Base-by-base conservation (phyloP, 2,797 vertebrate genomes). In the Sebastes oblongus region DNA sequence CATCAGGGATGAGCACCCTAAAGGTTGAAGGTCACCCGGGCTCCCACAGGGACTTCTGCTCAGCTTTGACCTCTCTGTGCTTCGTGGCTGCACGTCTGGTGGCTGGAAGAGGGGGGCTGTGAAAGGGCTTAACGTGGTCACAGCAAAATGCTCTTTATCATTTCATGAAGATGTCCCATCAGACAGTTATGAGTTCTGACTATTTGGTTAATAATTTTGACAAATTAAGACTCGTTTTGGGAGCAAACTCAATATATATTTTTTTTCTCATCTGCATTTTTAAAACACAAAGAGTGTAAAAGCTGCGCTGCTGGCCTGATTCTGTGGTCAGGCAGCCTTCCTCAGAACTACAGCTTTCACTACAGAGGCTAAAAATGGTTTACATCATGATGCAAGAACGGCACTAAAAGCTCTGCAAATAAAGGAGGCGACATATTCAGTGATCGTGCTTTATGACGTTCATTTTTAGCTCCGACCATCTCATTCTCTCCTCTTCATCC, bases 1-100 rank as follows among this genome's bases (percentile, higher is more conserved):
- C 91, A 94, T 91, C 85, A 76, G 90, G 86, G 87, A 80, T 62
- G 84, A 88, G 81, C 93, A 91, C 92, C 46, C 86, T 77, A 88
- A 85, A 93, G 94, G 93, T 91, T 58, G 61, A 78, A 92, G 93
- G 86, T 77, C 83, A 68, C 27, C 6, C 82, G 81, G 80, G 72
- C 88, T 82, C 86, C 91, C 85, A 59, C 70, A 55, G 91, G 90
- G 91, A 79, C 83, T 91, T 86, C 66, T 89, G 89, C 74, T 89
- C 77, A 66, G 77, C 46, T 79, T 27, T 91, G 89, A 93, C 93
- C 93, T 88, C 82, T 50, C 25, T 55, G 77, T 73, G 82, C 81
- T 72, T 81, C 42, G 59, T 75, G 85, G 64, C 72, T 84, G 18
- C 18, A 50, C 18, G 81, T 86, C 77, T 76, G 75, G 27, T 75